Conservation (phyloP, 2,797 vertebrate genomes). For the Spinus pinus region DNA sequence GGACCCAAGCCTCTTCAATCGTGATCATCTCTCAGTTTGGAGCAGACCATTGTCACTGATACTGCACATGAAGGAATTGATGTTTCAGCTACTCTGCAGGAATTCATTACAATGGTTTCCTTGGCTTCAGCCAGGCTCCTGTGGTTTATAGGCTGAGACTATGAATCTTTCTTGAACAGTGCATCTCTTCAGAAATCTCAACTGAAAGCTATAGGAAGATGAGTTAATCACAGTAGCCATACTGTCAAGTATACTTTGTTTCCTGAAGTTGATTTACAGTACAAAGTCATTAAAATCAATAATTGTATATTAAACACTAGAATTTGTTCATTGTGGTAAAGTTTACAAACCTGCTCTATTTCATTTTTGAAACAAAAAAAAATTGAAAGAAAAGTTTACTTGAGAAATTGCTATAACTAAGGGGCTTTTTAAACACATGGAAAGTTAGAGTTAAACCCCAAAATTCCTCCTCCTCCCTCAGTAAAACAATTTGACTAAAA, state of each 20-base stretch:
- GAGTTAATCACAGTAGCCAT: slow-evolving; percentile 6
- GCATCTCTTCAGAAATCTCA: slow-evolving; percentile 23
- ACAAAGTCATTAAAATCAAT: slow-evolving; percentile 32
- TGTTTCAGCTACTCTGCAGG: background rate
- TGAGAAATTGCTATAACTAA: background rate
- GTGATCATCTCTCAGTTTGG: background rate
- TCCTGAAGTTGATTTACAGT: slow-evolving; percentile 51
- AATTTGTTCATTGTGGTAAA: background rate
- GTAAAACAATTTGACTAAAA: background rate
- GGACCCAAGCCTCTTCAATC: background rate
- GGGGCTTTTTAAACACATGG: background rate
- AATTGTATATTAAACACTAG: slow-evolving; percentile 35
- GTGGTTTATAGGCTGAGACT: background rate
- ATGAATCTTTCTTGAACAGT: background rate
- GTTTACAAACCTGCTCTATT: slow-evolving; percentile 17
- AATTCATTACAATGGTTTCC: background rate
- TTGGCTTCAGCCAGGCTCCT: background rate
- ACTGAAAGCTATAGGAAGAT: background rate
- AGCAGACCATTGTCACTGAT: background rate
- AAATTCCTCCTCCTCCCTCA: background rate
- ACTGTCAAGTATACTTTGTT: slow-evolving; percentile 13
- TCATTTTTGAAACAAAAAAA: background rate
- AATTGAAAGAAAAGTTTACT: background rate
- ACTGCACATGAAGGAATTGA: background rate
- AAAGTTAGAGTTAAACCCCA: background rate